Base-by-base conservation (phyloP, 1,140 invertebrate species). In the Idris sp. region DNA sequence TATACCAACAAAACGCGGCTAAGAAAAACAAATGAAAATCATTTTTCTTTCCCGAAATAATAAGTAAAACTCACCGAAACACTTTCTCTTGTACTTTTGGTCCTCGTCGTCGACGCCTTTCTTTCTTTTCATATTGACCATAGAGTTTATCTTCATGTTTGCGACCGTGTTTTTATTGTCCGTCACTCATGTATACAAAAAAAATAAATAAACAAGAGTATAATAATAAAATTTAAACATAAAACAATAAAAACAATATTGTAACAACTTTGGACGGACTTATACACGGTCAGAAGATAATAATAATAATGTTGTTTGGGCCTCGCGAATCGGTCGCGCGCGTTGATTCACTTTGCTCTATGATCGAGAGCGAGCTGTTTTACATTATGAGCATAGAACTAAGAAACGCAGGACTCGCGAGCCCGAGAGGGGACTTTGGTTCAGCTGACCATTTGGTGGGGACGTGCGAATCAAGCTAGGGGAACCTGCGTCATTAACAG, bases 341-440 rank as follows among this genome's bases (percentile, higher is more conserved):
- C 74, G 69, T 36, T 74, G 64, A 64, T 25, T 71, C 40, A 61
- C 56, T 76, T 74, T 73, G 82, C 75, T 85, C 84, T 84, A 85
- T 83, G 82, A 83, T 82, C 81, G 79, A 51, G 65, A 77, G 67
- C 75, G 76, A 77, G 69, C 78, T 81, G 71, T 58, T 75, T 78
- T 81, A 80, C 80, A 83, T 83, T 80, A 83, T 81, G 80, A 77
- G 76, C 79, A 83, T 82, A 83, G 79, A 82, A 73, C 69, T 56
- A 76, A 68, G 58, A 58, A 35, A 61, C 30, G 35, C 43, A 65
- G 58, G 51, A 38, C 31, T 54, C 36, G 67, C 22, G 31, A 25
- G 40, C 40, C 25, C 19, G 11, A 74, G 69, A 62, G 74, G 78
- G 73, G 68, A 58, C 15, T 49, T 41, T 54, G 40, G 15, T 64